A percentile compares a stretch with the other conserved stretches of the same genome.
Conservation (phyloP, 2,113 vertebrate species). For the Lutjanus erythropterus region DNA sequence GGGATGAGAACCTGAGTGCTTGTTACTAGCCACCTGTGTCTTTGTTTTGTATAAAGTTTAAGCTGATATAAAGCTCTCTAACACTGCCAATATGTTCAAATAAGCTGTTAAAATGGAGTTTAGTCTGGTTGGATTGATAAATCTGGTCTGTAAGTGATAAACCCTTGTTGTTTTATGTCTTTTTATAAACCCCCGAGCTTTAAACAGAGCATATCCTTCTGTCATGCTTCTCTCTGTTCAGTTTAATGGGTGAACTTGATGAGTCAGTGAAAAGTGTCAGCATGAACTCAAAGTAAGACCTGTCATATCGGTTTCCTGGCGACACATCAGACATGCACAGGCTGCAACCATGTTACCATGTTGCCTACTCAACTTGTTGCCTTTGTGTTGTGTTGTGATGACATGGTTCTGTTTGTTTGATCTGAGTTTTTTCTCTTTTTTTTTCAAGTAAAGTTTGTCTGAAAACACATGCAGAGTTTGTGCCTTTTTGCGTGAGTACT, state of each 20-base stretch:
- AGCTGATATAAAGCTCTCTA: conserved; percentile 69
- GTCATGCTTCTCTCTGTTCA: conserved; percentile 27
- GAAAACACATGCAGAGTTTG: conserved; percentile 52
- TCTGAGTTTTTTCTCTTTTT: conserved; percentile 37
- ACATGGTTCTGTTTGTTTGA: conserved; percentile 62
- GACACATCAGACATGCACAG: conserved; percentile 44
- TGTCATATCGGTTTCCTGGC: conserved; percentile 23
- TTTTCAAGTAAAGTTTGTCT: conserved; percentile 77
- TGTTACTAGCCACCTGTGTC: conserved; percentile 68
- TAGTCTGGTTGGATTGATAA: conserved; percentile 50
- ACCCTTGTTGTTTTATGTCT: conserved; percentile 46
- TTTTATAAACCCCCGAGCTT: conserved; percentile 54
- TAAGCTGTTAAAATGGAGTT: conserved; percentile 57
- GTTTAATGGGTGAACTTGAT: conserved; percentile 39
- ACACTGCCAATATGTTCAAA: conserved; percentile 80
- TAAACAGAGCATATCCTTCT: conserved; percentile 45
- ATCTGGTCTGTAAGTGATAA: conserved; percentile 50
- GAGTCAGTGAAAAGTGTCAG: conserved; percentile 40
- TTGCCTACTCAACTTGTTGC: conserved; percentile 76
- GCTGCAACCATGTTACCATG: conserved; percentile 67
- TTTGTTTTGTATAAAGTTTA: conserved; percentile 74
- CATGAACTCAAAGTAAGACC: conserved; percentile 52
- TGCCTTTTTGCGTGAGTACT: conserved; percentile 18
- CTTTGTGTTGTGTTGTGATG: conserved; percentile 79
- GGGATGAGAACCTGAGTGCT: conserved; percentile 47